Conservation (phyloP, 1,140 invertebrate genomes). For the Phocides pigmalion region DNA sequence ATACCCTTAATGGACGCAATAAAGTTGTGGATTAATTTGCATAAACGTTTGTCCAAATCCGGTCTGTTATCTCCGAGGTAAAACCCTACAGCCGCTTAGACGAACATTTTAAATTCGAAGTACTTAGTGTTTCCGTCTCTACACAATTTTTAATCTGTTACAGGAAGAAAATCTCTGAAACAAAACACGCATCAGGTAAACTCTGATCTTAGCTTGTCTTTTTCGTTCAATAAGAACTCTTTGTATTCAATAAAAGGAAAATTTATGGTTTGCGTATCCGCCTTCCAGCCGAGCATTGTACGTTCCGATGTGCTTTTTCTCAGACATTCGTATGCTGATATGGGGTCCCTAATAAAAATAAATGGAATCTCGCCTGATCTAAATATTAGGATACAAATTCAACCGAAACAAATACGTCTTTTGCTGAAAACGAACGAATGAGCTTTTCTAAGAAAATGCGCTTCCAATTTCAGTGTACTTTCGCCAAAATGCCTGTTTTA, state of each 20-base stretch:
- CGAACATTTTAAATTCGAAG: no score
- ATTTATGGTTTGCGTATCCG: slow-evolving; percentile 29
- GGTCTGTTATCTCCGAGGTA: no score
- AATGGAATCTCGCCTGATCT: slow-evolving; percentile 56
- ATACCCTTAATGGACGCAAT: no score
- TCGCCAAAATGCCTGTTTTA: slow-evolving; percentile 20
- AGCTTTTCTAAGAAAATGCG: slow-evolving; percentile 33
- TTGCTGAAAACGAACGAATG: slow-evolving; percentile 31
- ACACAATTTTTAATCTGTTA: no score
- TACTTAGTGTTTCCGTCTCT: no score
- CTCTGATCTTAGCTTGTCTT: slow-evolving; percentile 23
- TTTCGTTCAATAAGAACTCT: slow-evolving; percentile 27
- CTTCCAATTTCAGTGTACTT: slow-evolving; percentile 12
- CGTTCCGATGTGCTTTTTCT: slow-evolving; percentile 50
- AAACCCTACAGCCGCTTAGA: no score
- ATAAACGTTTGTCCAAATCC: no score
- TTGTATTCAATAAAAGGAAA: slow-evolving; percentile 35
- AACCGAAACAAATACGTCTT: slow-evolving; percentile 49
- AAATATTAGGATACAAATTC: slow-evolving; percentile 64
- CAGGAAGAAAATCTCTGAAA: background rate
- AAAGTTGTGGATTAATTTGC: no score
- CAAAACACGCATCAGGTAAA: slow-evolving; percentile 19
- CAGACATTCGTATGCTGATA: slow-evolving; percentile 61
- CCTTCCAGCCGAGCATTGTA: slow-evolving; percentile 25
- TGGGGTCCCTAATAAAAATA: slow-evolving; percentile 57